These are phyloP conservation scores for Camelus dromedarius DNA, from an alignment of 2,113 vertebrate genomes.

Conservation along the genomic window DNA sequence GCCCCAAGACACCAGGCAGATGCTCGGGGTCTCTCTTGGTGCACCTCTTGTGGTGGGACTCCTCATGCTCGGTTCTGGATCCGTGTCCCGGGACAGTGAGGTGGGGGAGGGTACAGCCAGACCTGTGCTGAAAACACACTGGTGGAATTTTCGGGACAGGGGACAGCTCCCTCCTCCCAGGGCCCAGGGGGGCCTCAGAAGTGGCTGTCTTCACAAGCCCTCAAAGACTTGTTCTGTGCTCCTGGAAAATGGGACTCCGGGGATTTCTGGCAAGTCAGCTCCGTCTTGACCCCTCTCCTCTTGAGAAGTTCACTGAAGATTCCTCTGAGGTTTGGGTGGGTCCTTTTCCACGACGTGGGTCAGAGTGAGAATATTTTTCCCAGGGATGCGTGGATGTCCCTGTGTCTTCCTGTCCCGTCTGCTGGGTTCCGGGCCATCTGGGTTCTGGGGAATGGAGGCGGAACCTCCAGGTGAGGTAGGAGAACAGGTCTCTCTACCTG, in stretches of 20 bases:
- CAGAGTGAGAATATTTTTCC: not conserved
- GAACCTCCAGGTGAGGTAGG: not conserved
- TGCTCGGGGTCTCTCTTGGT: not conserved
- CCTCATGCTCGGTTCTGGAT: too few relatives aligned
- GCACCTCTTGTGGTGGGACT: fast-evolving
- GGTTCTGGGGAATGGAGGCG: fast-evolving
- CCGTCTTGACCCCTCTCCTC: not conserved
- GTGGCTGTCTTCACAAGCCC: not conserved
- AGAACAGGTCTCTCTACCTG: not conserved
- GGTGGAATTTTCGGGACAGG: not conserved
- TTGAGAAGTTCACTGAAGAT: not conserved
- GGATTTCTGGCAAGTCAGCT: too few relatives aligned
- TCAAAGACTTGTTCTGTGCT: too few relatives aligned
- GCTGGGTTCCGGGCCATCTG: not conserved
- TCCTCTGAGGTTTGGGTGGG: not conserved
- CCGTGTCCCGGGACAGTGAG: not conserved
- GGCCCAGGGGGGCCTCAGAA: not conserved
- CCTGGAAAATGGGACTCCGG: not conserved
- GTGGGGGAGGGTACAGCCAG: not conserved
- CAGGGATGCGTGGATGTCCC: too few relatives aligned
- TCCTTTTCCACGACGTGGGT: not conserved
- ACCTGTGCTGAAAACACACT: not conserved
- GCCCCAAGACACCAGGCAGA: fast-evolving
- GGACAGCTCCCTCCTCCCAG: not conserved
- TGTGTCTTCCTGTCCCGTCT: too few relatives aligned